Evolutionary conservation across 2,797 vertebrate species (phyloP).

Genomic region (Enteromius viviparus): DNA sequence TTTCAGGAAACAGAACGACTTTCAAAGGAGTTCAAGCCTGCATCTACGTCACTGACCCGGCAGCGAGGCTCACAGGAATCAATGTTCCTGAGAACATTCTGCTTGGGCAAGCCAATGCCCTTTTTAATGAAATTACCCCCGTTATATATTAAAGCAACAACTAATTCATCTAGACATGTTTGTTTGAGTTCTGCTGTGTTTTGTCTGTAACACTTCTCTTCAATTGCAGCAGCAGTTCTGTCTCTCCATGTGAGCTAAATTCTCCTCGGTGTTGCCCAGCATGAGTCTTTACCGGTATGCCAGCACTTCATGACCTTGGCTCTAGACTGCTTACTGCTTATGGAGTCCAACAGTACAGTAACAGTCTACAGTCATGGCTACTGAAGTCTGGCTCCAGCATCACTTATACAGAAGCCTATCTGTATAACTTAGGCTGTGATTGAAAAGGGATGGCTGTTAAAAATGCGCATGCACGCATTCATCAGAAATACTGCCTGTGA

Average conservation of each 20-base stretch:
- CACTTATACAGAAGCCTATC: background rate
- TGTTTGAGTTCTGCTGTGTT: background rate
- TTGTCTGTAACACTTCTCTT: slow-evolving; percentile 29
- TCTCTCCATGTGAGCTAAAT: slow-evolving; percentile 12
- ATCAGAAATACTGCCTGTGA: slow-evolving; percentile 23
- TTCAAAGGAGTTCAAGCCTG: background rate
- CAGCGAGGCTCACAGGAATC: slow-evolving; percentile 19
- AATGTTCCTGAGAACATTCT: slow-evolving; percentile 3
- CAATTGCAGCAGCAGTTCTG: slow-evolving; percentile 16
- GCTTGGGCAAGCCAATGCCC: slow-evolving; percentile 13
- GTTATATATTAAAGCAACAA: background rate
- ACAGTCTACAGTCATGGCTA: slow-evolving; percentile 99
- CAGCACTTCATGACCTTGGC: slow-evolving; percentile 98
- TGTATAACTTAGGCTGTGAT: background rate
- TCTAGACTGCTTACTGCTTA: slow-evolving; percentile 99
- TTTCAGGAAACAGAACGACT: background rate
- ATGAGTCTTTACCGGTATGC: slow-evolving; percentile 59
- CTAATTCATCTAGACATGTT: background rate
- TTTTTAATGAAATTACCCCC: background rate
- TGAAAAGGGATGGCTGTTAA: background rate
- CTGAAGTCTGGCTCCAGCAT: slow-evolving; percentile 87
- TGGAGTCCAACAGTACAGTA: slow-evolving; percentile 89
- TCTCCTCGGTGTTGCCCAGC: slow-evolving; percentile 3
- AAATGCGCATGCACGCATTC: slow-evolving; percentile 1
- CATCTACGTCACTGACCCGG: slow-evolving; percentile 8